Evolutionary conservation across 2,113 vertebrate species (phyloP), one percentile per base, ranked within the genome.

Genomic region (Scytalopus superciliaris): DNA sequence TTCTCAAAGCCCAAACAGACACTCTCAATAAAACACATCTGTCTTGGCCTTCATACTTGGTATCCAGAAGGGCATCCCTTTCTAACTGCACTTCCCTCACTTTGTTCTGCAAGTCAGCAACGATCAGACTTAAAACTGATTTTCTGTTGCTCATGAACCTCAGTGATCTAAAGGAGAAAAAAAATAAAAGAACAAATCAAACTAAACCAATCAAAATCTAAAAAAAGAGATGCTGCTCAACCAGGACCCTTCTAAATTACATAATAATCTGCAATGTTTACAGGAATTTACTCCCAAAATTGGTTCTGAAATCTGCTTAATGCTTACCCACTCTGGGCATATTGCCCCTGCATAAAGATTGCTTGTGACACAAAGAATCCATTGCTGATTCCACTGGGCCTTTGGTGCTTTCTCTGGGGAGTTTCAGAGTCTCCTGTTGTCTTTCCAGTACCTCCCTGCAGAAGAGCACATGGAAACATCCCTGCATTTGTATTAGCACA

Each of bases 51-150:
- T 80, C 53, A n/a, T 79, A 99, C 98, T 98, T 98, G 59, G 97
- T 94, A 50, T 98, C 97, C 70, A 93, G 94, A 88, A 98, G 76
- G 1, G 23, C 79, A 12, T 98, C 97, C 94, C 96, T 98, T 94
- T 98, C 98, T 85, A 96, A 84, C 28, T 98, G 97, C 64, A 97
- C 93, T 87, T 98, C 96, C 73, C 98, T 96, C 82, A 98, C 92
- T 87, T 98, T 97, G 53, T 95, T 97, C 86, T 99, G 96, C 60
- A 98, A 87, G 53, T 98, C 96, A 44, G 97, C 73, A 55, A 98
- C 88, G 39, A 98, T 95, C 50, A 96, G 81, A 30, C 95, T 94
- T 62, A 96, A 96, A 90, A 67, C 24, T 62, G 57, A 92, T 95
- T 55, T 96, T 97, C 49, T 98, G 97, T 67, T 98, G 97, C 50